Conservation (phyloP, 1,140 invertebrate species). For the Bombus vancouverensis region DNA sequence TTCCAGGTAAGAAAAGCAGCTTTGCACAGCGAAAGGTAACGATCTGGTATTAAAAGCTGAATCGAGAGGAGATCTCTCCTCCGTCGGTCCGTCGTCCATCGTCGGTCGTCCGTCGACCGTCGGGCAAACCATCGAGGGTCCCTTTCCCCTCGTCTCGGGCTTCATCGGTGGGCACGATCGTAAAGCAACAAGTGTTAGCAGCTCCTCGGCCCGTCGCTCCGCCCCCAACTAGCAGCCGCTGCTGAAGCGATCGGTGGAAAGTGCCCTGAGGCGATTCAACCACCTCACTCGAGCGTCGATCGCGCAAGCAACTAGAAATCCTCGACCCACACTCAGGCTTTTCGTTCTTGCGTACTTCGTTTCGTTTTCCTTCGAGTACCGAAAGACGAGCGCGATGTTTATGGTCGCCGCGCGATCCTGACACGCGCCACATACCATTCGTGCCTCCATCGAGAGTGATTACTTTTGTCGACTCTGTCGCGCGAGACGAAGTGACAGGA, state of each 20-base stretch:
- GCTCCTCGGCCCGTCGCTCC: slow-evolving; percentile 70
- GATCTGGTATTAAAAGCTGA: no score
- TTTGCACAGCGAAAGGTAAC: no score
- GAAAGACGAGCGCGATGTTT: neutral
- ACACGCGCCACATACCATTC: neutral
- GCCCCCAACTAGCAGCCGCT: slow-evolving; percentile 69
- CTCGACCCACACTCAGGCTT: slow-evolving; percentile 31
- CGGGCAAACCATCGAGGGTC: slow-evolving; percentile 24
- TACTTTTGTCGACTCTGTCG: neutral
- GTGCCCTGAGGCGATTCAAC: slow-evolving; percentile 79
- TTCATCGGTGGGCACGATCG: slow-evolving; percentile 60
- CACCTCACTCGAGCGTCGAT: slow-evolving; percentile 81
- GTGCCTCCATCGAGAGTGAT: neutral
- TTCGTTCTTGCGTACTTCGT: neutral
- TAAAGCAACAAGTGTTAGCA: slow-evolving; percentile 77
- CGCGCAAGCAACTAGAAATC: slow-evolving; percentile 67
- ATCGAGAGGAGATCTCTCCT: neutral
- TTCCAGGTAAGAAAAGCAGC: no score
- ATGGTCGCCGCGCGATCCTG: neutral
- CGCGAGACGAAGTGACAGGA: neutral
- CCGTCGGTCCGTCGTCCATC: no score
- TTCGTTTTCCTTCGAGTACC: neutral
- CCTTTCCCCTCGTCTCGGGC: slow-evolving; percentile 45
- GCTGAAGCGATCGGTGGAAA: slow-evolving; percentile 75
- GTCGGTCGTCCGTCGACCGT: neutral